These are phyloP conservation scores for Dendrolimus pini DNA, from an alignment of 2,888 invertebrate species.

Conservation along the genomic window DNA sequence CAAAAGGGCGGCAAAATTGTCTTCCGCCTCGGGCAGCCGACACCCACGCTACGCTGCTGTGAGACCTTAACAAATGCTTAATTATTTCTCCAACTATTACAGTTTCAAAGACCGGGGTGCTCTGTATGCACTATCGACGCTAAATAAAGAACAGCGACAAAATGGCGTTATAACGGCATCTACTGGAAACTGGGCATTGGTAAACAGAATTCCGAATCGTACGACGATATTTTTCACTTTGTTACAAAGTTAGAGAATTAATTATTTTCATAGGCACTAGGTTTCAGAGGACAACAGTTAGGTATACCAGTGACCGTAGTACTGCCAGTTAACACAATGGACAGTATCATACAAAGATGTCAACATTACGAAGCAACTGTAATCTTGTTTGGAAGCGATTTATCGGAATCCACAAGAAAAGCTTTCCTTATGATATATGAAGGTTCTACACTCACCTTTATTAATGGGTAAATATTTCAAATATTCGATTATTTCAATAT, in stretches of 20 bases:
- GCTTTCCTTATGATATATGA: slow-evolving; percentile 84
- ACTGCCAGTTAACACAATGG: slow-evolving; percentile 88
- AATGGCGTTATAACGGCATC: slow-evolving; percentile 91
- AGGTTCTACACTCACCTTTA: slow-evolving; percentile 78
- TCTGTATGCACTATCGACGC: slow-evolving; percentile 83
- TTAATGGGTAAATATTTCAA: slow-evolving; percentile 82
- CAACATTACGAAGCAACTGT: slow-evolving; percentile 86
- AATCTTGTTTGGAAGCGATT: slow-evolving; percentile 83
- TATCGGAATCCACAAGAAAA: slow-evolving; percentile 84
- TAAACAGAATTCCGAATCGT: slow-evolving; percentile 9
- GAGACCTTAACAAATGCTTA: no score
- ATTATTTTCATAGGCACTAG: slow-evolving; percentile 56
- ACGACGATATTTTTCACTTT: no score
- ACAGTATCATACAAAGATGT: slow-evolving; percentile 89
- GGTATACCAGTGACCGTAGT: slow-evolving; percentile 84
- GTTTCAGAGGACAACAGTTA: slow-evolving; percentile 83
- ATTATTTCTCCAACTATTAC: slow-evolving; percentile 15
- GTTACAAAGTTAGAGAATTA: neutral
- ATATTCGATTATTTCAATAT: no score
- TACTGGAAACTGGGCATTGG: slow-evolving; percentile 92
- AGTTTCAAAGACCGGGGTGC: slow-evolving; percentile 95
- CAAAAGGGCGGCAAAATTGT: no score
- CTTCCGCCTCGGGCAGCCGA: no score
- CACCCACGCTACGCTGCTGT: no score
- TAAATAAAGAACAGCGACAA: slow-evolving; percentile 80